Evolutionary conservation across 2,888 invertebrate genomes (phyloP), one percentile per base, ranked within the genome.

Genomic region (Notocelia uddmanniana): DNA sequence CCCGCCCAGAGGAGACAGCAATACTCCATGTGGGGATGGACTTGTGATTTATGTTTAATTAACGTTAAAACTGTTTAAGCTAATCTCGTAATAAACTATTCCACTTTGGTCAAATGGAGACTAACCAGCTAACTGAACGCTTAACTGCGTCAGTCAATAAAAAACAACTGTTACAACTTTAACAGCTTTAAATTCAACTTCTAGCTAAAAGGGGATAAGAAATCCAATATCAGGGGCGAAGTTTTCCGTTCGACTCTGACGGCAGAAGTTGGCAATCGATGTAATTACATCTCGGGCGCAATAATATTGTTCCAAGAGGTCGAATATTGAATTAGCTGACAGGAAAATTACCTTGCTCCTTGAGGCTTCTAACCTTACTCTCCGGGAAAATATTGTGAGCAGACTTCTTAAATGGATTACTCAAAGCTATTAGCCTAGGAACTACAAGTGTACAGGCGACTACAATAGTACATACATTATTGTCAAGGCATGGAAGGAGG

Each of bases 181-280:
- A 64, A 19, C 63, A 19, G 37, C 52, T 13, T 50, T 63, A 64
- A 54, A 54, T 64, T 37, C 2, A 60, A 37, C 19, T 11, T 23
- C 19, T 18, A 41, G n/a, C 37, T 18, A 60, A 57, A 34, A 68
- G 19, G 26, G 26, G 23, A 18, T 9, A 54, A 63, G 48, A 50
- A 68, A 60, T 54, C 19, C 21, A 55, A 54, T 31, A 69, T 31
- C 21, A 9, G 10, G 26, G 26, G n/a, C 13, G 18, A 41, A 69
- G 48, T 63, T 58, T 57, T n/a, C 50, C 55, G 48, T 63, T 58
- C 26, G 19, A 45, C 19, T 37, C 19, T 48, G 37, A 48, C 64
- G 50, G 21, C 63, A 50, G 37, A 58, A 70, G 41, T 58, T 37
- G 37, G n/a, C 48, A 18, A 26, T 31, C 45, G 67, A 48, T 57